phyloP scores from a whole-genome alignment of 2,888 invertebrate genomes.

The Ashinkailepas kermadecensis region DNA sequence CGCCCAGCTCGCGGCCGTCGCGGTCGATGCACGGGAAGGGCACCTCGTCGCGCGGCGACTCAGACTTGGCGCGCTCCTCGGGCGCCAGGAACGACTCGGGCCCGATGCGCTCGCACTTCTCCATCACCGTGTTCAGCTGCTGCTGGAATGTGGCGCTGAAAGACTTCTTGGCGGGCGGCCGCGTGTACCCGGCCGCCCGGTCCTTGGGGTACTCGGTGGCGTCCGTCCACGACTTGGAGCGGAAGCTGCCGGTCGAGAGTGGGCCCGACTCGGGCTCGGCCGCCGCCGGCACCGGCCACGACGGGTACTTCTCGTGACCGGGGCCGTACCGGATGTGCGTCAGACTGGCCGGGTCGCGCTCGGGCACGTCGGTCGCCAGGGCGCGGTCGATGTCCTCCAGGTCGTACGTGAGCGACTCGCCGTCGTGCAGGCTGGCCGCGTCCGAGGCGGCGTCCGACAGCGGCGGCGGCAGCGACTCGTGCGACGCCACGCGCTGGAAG shows the following conservation, averaged over 20 bases:
- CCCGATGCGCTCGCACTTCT: conserved; percentile 57
- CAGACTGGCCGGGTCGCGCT: conserved; percentile 59
- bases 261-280: conserved; percentile 37
- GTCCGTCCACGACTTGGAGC: conserved; percentile 63
- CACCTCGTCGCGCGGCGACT: conserved; percentile 39
- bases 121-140: conserved; percentile 62
- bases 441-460: conserved; percentile 43
- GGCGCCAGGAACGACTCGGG: conserved; percentile 41
- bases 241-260: conserved; percentile 47
- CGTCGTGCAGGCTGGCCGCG: conserved; percentile 24
- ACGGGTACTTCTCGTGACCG: conserved; percentile 65
- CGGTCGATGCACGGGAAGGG: conserved; percentile 50
- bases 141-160: conserved; percentile 50
- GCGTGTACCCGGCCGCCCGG: conserved; percentile 53
- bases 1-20: conserved; percentile 55
- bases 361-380: conserved; percentile 36
- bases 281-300: conserved; percentile 61
- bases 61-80: background rate
- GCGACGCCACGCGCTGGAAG: background rate
- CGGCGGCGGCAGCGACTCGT: conserved; percentile 21
- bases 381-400: conserved; percentile 20
- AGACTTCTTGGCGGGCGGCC: conserved; percentile 55
- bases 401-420: conserved; percentile 20
- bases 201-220: conserved; percentile 63
- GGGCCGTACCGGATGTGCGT: conserved; percentile 59